Base-by-base conservation (phyloP, 2,888 invertebrate genomes). In the Zootermopsis nevadensis region DNA sequence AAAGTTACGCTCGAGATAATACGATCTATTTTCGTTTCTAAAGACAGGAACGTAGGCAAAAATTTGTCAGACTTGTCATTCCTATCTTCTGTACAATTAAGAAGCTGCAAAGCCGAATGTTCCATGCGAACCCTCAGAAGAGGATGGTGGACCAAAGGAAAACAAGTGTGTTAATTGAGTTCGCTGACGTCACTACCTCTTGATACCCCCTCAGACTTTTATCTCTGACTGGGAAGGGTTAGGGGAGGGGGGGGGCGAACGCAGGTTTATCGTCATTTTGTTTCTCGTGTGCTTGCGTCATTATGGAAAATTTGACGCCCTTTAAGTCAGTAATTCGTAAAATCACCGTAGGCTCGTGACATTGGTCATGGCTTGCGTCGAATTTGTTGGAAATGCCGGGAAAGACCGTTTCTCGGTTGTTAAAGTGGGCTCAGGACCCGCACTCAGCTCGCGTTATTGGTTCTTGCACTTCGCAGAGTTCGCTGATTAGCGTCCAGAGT, bases 161-260 rank as follows among this genome's bases (percentile, higher is more conserved):
- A 48, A 55, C 77, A 77, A 30, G 35, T 30, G 79, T 60, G 27
- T 24, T 60, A 60, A 60, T n/a, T 60, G 60, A n/a, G n/a, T 60
- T 60, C 27, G 27, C 27, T 60, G 60, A 60, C 60, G 60, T 60
- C 60, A 60, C 27, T 27, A 6, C 60, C 60, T 60, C 60, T 60
- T 60, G 27, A 60, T 60, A 6, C 27, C 60, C 27, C 4, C 27
- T n/a, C 8, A n/a, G 8, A 27, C 60, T 60, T 60, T 48, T 60
- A 27, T 60, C 60, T 60, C 8, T 53, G n/a, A n/a, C n/a, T n/a
- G n/a, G n/a, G n/a, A n/a, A n/a, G n/a, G n/a, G n/a, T n/a, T n/a
- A n/a, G n/a, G n/a, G n/a, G 60, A n/a, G 27, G 60, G 0, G 48
- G 48, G 3, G 0, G 60, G 27, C 27, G n/a, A n/a, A n/a, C 60